Evolutionary conservation across 2,797 vertebrate genomes (phyloP), one percentile per base, ranked within the genome.

Genomic region (Argya squamiceps): DNA sequence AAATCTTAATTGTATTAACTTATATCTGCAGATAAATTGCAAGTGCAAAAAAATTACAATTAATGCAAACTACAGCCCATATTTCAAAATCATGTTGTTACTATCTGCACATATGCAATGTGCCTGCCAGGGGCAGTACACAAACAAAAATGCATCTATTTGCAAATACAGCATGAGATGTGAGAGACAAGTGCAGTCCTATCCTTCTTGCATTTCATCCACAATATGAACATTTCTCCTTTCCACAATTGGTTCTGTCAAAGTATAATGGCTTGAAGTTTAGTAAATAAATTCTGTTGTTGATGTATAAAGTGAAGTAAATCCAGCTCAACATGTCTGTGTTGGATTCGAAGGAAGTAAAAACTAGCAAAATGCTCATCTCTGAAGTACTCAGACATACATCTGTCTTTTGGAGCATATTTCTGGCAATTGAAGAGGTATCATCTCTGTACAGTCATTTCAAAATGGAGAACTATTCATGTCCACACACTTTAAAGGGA

Each of bases 251-350:
- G 4, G 26, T 85, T 94, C 55, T 2, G 2, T 63, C n/a, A 26
- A 81, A 44, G 6, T 41, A 74, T 70, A 94, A 85, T 17, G 36
- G 37, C 65, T n/a, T 80, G 36, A 68, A 71, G 22, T 47, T 91
- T 71, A 65, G 62, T 71, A 93, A 91, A 83, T 58, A 83, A 93
- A 92, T 84, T 89, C 47, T 86, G 29, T 83, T 88, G 39, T 60
- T 85, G n/a, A 68, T 83, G 13, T 18, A 75, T 46, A 80, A 95
- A 83, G 81, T 47, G 16, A 84, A 84, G 17, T 15, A 82, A 91
- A 43, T 73, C 50, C 49, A 93, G 60, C 34, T 75, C 68, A 92
- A 89, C 27, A 16, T 83, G 59, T 52, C 36, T 78, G 24, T 76
- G n/a, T 46, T 65, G 63, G 59, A 64, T 88, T 43, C 91, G 64